Percentiles rank a stretch among this genome's conserved stretches.
These are phyloP conservation scores for Hippocampus comes DNA, from an alignment of 2,113 vertebrate species.

Conservation along the genomic window DNA sequence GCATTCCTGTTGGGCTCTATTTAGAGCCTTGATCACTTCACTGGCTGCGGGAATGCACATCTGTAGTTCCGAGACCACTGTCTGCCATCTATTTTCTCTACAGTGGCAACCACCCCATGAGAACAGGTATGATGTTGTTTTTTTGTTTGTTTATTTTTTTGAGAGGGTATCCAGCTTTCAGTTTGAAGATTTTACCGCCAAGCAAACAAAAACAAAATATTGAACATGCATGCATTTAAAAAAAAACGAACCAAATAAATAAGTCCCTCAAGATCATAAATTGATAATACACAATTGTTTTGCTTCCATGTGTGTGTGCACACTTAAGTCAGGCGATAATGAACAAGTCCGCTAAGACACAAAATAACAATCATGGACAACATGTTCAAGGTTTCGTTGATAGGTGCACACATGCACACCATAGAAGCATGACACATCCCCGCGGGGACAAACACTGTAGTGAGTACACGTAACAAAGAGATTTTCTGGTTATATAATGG, in stretches of 20 bases:
- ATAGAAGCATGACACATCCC: constrained; percentile 27
- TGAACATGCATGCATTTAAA: neutral
- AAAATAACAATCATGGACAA: neutral
- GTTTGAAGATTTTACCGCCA: neutral
- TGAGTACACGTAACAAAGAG: neutral
- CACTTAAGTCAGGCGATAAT: neutral
- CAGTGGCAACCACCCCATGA: neutral
- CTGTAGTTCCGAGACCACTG: constrained; percentile 47
- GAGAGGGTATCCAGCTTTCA: neutral
- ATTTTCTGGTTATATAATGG: neutral
- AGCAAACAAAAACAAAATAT: too few species aligned
- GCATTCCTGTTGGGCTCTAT: constrained; percentile 63
- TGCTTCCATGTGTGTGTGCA: neutral
- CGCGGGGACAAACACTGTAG: constrained; percentile 37
- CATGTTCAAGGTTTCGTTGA: neutral
- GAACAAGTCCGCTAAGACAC: neutral
- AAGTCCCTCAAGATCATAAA: neutral
- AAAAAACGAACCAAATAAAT: neutral
- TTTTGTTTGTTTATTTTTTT: too few species aligned
- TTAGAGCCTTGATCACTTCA: constrained; percentile 52
- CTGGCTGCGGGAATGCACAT: constrained; percentile 61
- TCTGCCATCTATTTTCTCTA: constrained; percentile 12
- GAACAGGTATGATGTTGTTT: constrained; percentile 29
- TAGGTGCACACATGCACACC: neutral
- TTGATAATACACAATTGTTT: neutral